Evolutionary conservation across 2,797 vertebrate genomes (phyloP).

Genomic region (Cossypha niveicapilla): DNA sequence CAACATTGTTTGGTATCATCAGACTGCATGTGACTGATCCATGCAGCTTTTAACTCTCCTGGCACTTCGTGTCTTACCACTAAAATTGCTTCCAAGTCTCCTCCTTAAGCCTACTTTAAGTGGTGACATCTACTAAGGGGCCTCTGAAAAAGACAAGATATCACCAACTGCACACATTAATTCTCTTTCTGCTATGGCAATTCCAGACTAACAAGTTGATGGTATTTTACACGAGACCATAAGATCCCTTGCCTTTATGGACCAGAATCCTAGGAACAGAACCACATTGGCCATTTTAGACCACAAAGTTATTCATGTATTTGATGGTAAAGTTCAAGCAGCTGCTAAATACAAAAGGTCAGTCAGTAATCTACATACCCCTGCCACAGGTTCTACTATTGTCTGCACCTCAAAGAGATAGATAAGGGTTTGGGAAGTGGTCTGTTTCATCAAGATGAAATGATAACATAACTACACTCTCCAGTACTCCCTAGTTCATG

Average conservation of each 20-base stretch:
- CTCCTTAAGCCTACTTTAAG: neutral
- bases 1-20: neutral
- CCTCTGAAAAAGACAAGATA: slow-evolving; percentile 8
- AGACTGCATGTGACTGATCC: neutral
- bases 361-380: neutral
- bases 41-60: neutral
- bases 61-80: neutral
- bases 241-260: neutral
- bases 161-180: neutral
- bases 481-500: neutral
- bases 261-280: neutral
- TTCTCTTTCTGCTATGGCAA: neutral
- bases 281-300: neutral
- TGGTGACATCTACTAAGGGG: neutral
- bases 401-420: neutral
- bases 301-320: neutral
- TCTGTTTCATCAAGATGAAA: slow-evolving; percentile 9
- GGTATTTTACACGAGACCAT: neutral
- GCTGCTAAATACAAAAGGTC: slow-evolving; percentile 1
- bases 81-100: neutral
- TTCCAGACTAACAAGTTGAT: neutral
- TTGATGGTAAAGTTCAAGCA: neutral
- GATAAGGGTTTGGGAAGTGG: neutral
- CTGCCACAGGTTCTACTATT: neutral
- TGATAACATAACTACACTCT: neutral